A percentile compares a stretch with the other conserved stretches of the same genome.
These are phyloP conservation scores for Anastrepha ludens DNA, from an alignment of 1,140 invertebrate species.

Conservation along the genomic window DNA sequence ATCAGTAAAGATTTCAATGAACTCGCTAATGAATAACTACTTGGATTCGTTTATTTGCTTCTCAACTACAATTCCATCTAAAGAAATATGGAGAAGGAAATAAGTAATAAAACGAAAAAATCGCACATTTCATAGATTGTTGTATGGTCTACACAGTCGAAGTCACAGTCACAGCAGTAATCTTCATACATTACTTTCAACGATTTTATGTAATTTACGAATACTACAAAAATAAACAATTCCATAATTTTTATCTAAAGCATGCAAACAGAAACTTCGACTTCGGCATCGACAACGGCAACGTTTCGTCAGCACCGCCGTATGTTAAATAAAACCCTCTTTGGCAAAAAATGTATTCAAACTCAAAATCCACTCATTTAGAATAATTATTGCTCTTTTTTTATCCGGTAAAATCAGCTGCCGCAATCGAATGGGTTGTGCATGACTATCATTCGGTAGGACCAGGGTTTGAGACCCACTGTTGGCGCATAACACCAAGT, in stretches of 20 bases:
- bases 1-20: conserved; percentile 42
- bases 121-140: conserved; percentile 47
- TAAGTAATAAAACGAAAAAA: conserved; percentile 46
- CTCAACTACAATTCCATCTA: conserved; percentile 52
- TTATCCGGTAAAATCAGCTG: no score
- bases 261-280: conserved; percentile 61
- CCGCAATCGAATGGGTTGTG: no score
- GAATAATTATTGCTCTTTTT: no score
- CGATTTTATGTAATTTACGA: conserved; percentile 53
- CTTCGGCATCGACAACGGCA: background rate
- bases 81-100: conserved; percentile 50
- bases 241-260: conserved; percentile 73
- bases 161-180: conserved; percentile 48
- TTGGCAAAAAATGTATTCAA: background rate
- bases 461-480: no score
- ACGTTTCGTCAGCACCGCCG: background rate
- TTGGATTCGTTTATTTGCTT: conserved; percentile 48
- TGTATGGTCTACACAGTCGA: conserved; percentile 23
- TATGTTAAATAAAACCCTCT: background rate
- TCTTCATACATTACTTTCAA: conserved; percentile 53
- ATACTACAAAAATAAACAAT: conserved; percentile 68
- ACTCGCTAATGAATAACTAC: conserved; percentile 45
- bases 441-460: no score
- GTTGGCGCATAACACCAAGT: no score
- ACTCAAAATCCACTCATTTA: background rate